phyloP scores from a whole-genome alignment of 2,113 vertebrate genomes.

The Eulemur macaco region DNA sequence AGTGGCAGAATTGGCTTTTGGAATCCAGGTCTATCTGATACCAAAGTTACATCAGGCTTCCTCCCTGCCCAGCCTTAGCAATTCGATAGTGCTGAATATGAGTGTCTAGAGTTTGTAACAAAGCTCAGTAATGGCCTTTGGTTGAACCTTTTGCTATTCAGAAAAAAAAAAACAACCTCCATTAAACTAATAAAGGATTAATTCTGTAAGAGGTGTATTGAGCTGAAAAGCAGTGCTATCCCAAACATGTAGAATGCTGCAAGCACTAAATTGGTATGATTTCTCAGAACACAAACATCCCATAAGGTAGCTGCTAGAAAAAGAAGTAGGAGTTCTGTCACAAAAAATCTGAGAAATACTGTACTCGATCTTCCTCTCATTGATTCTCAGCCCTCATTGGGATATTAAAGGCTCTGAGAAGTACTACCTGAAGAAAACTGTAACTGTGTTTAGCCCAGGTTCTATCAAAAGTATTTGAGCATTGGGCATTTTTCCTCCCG shows the following conservation, averaged over 20 bases:
- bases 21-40: conserved; percentile 68
- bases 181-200: not conserved
- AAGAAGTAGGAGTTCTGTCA: not conserved
- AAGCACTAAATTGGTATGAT: not conserved
- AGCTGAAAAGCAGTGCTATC: not conserved
- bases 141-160: conserved; percentile 65
- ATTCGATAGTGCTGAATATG: conserved; percentile 1
- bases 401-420: not conserved
- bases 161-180: conserved; percentile 8
- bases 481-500: not conserved
- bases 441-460: not conserved
- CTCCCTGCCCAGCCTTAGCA: conserved; percentile 28
- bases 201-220: conserved; percentile 17
- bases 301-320: not conserved
- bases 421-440: not conserved
- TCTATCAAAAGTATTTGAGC: not conserved
- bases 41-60: conserved; percentile 63
- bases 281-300: not conserved
- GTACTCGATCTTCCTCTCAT: not conserved
- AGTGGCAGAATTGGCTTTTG: conserved; percentile 37
- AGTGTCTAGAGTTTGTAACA: conserved; percentile 65
- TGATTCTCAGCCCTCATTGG: not conserved
- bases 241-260: not conserved
- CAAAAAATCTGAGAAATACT: not conserved
- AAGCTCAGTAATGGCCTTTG: conserved; percentile 60